Percentiles rank a stretch among this genome's conserved stretches.
These are phyloP conservation scores for Lophura nycthemera DNA, from an alignment of 2,113 vertebrate genomes.

Conservation along the genomic window DNA sequence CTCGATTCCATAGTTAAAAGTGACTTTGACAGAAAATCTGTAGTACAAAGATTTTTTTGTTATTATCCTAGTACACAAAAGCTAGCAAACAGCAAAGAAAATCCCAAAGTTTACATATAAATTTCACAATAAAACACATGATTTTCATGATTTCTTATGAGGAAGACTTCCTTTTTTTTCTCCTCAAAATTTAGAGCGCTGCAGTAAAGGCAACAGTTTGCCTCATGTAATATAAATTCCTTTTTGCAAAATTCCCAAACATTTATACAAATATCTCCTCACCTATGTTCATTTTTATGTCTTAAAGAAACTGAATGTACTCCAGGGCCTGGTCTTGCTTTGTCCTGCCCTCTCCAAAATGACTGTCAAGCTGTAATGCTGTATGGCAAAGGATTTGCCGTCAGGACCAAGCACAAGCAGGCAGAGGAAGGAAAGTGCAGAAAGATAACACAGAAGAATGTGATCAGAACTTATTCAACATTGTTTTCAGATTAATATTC, in stretches of 20 bases:
- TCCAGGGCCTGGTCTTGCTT: neutral
- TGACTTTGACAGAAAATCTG: neutral
- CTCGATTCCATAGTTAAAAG: neutral
- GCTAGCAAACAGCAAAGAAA: neutral
- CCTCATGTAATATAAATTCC: neutral
- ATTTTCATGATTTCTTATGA: neutral
- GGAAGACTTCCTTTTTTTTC: neutral
- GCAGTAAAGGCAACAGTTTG: neutral
- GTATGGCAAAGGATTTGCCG: neutral
- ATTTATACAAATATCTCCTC: neutral
- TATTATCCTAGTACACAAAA: neutral
- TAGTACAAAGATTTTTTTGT: accelerated
- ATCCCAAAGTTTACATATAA: neutral
- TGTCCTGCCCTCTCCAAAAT: neutral
- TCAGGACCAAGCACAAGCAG: neutral
- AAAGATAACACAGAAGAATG: neutral
- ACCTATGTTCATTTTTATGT: neutral
- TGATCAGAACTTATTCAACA: neutral
- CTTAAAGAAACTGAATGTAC: neutral
- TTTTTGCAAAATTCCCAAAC: neutral
- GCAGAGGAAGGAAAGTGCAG: neutral
- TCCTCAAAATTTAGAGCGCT: neutral
- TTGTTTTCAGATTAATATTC: neutral
- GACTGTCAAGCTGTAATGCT: neutral
- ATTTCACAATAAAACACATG: neutral